Conservation (phyloP, 2,888 invertebrate species). For the Metellina segmentata region DNA sequence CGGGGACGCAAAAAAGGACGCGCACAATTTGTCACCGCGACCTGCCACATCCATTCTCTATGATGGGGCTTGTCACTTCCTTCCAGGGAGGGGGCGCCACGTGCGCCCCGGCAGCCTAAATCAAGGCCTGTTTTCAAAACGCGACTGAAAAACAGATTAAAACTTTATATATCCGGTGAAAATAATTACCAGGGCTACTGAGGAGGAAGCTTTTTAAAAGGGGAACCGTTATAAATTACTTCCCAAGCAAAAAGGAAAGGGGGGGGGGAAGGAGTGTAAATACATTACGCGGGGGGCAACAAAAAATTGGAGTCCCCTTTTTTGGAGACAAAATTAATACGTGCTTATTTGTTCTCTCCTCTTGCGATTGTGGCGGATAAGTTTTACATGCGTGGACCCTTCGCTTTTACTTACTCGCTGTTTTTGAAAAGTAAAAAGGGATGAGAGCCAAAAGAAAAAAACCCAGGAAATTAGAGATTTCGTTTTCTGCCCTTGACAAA, state of each 20-base stretch:
- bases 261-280: slow-evolving; percentile 46
- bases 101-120: slow-evolving; percentile 5
- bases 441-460: slow-evolving; percentile 34
- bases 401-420: slow-evolving; percentile 3
- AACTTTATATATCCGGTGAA: slow-evolving; percentile 72
- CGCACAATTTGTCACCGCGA: slow-evolving; percentile 68
- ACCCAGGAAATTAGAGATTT: slow-evolving; percentile 72
- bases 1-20: slow-evolving; percentile 59
- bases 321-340: slow-evolving; percentile 73
- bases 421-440: slow-evolving; percentile 61
- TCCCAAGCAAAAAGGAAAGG: slow-evolving; percentile 19
- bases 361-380: slow-evolving; percentile 73
- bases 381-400: slow-evolving; percentile 45
- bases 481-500: slow-evolving; percentile 68
- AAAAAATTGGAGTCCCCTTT: slow-evolving; percentile 37
- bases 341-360: slow-evolving; percentile 67
- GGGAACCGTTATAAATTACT: slow-evolving; percentile 65
- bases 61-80: slow-evolving; percentile 63
- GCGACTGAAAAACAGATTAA: slow-evolving; percentile 74
- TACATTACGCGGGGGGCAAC: slow-evolving; percentile 42
- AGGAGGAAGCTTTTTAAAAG: slow-evolving; percentile 62
- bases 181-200: slow-evolving; percentile 62
- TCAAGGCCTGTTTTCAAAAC: slow-evolving; percentile 46
- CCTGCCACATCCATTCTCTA: slow-evolving; percentile 71
- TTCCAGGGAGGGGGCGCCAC: slow-evolving; percentile 12